These are phyloP conservation scores for Rhysida immarginata DNA, from an alignment of 1,140 invertebrate genomes.

Conservation along the genomic window DNA sequence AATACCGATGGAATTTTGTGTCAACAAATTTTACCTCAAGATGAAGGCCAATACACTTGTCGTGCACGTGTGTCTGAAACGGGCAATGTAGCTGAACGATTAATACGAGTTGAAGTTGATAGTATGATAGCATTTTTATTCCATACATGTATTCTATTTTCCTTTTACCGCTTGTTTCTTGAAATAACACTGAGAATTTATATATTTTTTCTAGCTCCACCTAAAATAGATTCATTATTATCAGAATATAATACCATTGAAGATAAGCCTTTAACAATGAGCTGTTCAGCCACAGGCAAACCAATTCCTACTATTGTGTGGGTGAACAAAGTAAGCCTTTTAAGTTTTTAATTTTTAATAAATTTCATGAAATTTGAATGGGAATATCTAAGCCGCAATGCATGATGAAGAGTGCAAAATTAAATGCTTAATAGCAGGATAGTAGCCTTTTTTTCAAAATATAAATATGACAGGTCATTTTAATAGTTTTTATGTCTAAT, in stretches of 20 bases:
- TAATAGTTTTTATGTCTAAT: too few relatives aligned
- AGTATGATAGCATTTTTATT: conserved; percentile 11
- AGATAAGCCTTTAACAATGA: conserved; percentile 52
- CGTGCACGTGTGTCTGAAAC: conserved; percentile 60
- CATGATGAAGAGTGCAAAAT: too few relatives aligned
- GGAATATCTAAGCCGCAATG: too few relatives aligned
- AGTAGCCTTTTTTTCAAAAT: too few relatives aligned
- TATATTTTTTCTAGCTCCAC: conserved; percentile 35
- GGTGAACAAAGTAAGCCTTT: conserved; percentile 36
- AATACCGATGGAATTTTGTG: conserved; percentile 59
- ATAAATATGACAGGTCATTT: too few relatives aligned
- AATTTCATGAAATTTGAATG: too few relatives aligned
- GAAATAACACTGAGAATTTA: background rate
- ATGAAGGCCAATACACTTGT: conserved; percentile 72
- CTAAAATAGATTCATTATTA: conserved; percentile 44
- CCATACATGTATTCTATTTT: background rate
- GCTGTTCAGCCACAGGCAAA: conserved; percentile 62
- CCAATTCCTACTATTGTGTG: conserved; percentile 63
- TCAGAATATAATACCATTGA: conserved; percentile 50
- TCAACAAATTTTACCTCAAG: conserved; percentile 54
- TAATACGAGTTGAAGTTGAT: conserved; percentile 59
- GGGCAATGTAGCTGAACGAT: conserved; percentile 52
- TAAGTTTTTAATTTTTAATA: conserved; percentile 1
- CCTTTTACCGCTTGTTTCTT: background rate
- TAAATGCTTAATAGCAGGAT: too few relatives aligned